phyloP scores from a whole-genome alignment of 2,888 invertebrate genomes.

The Limnephilus marmoratus region DNA sequence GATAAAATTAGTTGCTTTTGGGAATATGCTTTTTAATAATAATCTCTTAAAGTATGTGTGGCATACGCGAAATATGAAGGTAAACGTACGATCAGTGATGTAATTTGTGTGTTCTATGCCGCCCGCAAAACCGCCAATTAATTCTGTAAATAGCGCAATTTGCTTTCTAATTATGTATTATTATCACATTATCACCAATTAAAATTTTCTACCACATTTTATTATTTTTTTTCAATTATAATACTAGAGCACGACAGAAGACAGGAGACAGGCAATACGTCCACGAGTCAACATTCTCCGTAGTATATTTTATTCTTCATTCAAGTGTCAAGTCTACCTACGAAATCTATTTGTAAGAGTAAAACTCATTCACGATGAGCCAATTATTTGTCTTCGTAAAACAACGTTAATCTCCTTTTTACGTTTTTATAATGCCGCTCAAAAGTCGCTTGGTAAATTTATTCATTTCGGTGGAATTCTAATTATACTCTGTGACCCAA shows the following conservation, averaged over 20 bases:
- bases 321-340: background rate
- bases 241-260: background rate
- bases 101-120: background rate
- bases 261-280: background rate
- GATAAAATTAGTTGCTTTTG: no score
- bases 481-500: background rate
- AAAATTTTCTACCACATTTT: background rate
- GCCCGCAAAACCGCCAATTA: background rate
- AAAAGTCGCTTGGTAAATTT: background rate
- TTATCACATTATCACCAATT: background rate
- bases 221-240: background rate
- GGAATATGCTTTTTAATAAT: background rate
- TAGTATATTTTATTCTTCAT: background rate
- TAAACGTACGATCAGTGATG: background rate
- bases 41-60: background rate
- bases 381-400: background rate
- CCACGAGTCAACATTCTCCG: background rate
- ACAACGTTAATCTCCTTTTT: no score
- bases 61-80: background rate
- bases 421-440: no score
- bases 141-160: background rate
- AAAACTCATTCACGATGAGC: background rate
- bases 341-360: background rate
- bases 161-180: background rate
- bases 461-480: background rate